Evolutionary conservation across 2,797 vertebrate genomes (phyloP), one percentile per base, ranked within the genome.

Genomic region (Crocidura indochinensis): DNA sequence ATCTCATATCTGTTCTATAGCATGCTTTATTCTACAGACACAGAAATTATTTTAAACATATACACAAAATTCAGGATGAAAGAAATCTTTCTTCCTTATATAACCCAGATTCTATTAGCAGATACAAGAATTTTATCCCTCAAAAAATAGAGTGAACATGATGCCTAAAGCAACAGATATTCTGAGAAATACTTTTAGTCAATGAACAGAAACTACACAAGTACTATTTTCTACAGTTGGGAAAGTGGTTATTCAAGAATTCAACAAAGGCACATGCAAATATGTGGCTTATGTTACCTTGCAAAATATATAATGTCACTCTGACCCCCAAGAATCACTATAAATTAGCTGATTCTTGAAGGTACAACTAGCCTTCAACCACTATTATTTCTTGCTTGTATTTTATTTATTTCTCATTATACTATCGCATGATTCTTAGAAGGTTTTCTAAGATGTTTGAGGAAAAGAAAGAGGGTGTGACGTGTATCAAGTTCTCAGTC

Each of bases 401-500:
- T 71, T 76, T 73, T 27, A 65, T 5, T 76, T 29, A 69, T 6
- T 71, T 11, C 67, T 78, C 27, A 68, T 20, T 47, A 49, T 46
- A 84, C 27, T 29, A 38, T 27, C 68, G 88, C 60, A 75, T 62
- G 71, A 87, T 93, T 89, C 77, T 92, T 69, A 96, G 94, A 90
- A 91, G 81, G 68, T 17, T 67, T 77, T 80, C 62, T 24, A 78
- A 91, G 78, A 84, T 74, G 51, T 82, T 64, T 80, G 80, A 86
- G 53, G 75, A 88, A 88, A 72, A 29, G 5, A 92, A 95, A 46
- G 49, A 84, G 69, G 60, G 65, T 91, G 83, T 85, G 91, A 92
- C 81, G 71, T 82, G 49, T 87, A 94, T 93, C 83, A 95, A 93
- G 65, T 94, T 94, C 85, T 84, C 83, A 6, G 93, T 95, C 92